These are phyloP conservation scores for Crocidura indochinensis DNA, from an alignment of 2,797 vertebrate genomes.

Conservation along the genomic window DNA sequence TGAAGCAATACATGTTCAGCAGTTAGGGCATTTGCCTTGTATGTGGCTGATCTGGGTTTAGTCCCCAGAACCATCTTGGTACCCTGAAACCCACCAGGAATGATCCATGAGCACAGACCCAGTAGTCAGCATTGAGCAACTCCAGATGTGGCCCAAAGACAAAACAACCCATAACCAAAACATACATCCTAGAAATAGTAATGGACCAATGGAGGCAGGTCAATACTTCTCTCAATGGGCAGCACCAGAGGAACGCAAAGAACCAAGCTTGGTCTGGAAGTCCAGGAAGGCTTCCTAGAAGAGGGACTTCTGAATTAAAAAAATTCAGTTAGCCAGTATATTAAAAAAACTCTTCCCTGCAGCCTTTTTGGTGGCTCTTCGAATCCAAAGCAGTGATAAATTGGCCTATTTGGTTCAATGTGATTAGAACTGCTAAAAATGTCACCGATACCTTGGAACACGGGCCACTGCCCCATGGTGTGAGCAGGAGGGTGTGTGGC, in stretches of 20 bases:
- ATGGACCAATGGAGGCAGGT: not conserved
- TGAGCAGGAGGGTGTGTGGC: constrained; percentile 67
- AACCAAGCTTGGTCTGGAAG: not conserved
- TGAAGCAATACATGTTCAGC: no score
- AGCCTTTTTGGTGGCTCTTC: constrained; percentile 51
- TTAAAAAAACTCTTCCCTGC: not conserved
- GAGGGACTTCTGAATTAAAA: constrained; percentile 18
- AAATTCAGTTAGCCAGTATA: constrained; percentile 24
- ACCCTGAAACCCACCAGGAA: no score
- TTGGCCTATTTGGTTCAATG: constrained; percentile 69
- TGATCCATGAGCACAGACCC: no score
- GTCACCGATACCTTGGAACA: constrained; percentile 62
- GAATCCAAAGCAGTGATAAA: constrained; percentile 75
- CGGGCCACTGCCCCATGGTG: constrained; percentile 36
- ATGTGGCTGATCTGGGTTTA: no score
- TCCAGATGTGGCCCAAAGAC: no score
- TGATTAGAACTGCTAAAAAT: constrained; percentile 64
- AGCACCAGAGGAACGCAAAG: constrained; percentile 7
- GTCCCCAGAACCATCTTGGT: no score
- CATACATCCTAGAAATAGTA: no score
- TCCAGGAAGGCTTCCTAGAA: not conserved
- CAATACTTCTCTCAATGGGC: not conserved
- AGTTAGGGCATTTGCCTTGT: no score
- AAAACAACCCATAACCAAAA: not conserved
- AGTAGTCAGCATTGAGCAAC: no score